Evolutionary conservation across 2,113 vertebrate genomes (phyloP).

Genomic region (Gallinago media): DNA sequence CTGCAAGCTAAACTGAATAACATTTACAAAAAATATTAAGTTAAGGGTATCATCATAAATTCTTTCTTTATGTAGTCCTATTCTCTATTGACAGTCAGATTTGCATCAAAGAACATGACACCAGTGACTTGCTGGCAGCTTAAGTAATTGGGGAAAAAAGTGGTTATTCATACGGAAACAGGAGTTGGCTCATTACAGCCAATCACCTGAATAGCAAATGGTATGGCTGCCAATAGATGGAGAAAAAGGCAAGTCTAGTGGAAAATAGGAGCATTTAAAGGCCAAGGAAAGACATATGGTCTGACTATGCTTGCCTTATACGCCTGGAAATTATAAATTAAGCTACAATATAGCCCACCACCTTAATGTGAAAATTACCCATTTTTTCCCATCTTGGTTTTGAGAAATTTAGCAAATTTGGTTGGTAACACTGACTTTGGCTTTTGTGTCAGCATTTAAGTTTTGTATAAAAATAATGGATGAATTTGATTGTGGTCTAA

Average conservation of each 20-base stretch:
- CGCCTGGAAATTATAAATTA: slow-evolving; percentile 70
- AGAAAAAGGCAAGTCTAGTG: slow-evolving; percentile 76
- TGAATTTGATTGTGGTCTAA: background rate
- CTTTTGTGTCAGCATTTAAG: slow-evolving; percentile 1
- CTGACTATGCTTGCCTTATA: slow-evolving; percentile 71
- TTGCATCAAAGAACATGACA: slow-evolving; percentile 66
- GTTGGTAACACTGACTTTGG: background rate
- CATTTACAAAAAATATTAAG: slow-evolving; percentile 44
- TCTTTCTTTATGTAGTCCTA: background rate
- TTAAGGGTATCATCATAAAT: background rate
- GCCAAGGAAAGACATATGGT: slow-evolving; percentile 74
- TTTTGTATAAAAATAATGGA: background rate
- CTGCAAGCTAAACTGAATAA: slow-evolving; percentile 5
- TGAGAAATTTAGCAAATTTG: slow-evolving; percentile 23
- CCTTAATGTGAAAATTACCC: slow-evolving; percentile 46
- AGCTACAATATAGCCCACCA: slow-evolving; percentile 58
- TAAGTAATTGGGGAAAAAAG: slow-evolving; percentile 70
- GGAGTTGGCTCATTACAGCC: slow-evolving; percentile 69
- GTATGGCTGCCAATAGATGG: slow-evolving; percentile 69
- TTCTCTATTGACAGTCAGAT: slow-evolving; percentile 51
- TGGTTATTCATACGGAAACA: slow-evolving; percentile 69
- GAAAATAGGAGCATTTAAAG: slow-evolving; percentile 75
- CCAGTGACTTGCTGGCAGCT: slow-evolving; percentile 70
- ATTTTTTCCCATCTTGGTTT: slow-evolving; percentile 1
- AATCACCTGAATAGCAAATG: slow-evolving; percentile 74